phyloP scores from a whole-genome alignment of 2,888 invertebrate genomes.

The Clitarchus hookeri region DNA sequence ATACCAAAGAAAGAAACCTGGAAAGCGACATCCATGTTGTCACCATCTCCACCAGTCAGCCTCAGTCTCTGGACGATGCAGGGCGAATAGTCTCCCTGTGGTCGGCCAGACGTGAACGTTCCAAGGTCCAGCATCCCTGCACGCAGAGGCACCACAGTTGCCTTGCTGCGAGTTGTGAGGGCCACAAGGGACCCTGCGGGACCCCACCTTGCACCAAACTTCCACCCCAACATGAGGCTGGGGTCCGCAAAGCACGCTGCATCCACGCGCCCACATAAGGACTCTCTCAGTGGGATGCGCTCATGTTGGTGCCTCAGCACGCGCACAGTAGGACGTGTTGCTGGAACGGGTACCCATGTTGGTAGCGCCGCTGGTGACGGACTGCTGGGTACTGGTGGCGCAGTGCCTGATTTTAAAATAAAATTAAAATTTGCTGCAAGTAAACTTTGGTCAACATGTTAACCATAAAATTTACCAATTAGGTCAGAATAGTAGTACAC shows the following conservation, averaged over 20 bases:
- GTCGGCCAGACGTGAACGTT: slow-evolving; percentile 49
- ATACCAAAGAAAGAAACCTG: not conserved
- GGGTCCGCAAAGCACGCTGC: slow-evolving; percentile 35
- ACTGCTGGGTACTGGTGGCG: not conserved
- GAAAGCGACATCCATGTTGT: not conserved
- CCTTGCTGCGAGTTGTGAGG: slow-evolving; percentile 57
- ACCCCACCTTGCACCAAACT: slow-evolving; percentile 77
- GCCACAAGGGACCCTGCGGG: slow-evolving; percentile 64
- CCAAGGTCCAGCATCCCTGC: slow-evolving; percentile 53
- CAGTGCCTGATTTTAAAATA: not conserved
- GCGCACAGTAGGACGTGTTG: slow-evolving; percentile 54
- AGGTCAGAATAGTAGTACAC: too few relatives aligned
- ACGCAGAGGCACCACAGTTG: slow-evolving; percentile 52
- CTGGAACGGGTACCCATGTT: slow-evolving; percentile 28
- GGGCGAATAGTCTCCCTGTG: slow-evolving; percentile 49
- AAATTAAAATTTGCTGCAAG: not conserved
- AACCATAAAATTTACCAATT: not conserved
- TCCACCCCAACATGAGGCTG: slow-evolving; percentile 57
- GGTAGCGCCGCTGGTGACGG: not conserved
- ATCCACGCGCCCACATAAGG: slow-evolving; percentile 48
- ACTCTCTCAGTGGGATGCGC: slow-evolving; percentile 53
- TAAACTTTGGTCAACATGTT: too few relatives aligned
- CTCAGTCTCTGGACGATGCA: slow-evolving; percentile 53
- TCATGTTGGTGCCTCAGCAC: slow-evolving; percentile 54
- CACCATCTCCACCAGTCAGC: slow-evolving; percentile 48